Base-by-base conservation (phyloP, 2,888 invertebrate genomes). In the Cheilosia soror region DNA sequence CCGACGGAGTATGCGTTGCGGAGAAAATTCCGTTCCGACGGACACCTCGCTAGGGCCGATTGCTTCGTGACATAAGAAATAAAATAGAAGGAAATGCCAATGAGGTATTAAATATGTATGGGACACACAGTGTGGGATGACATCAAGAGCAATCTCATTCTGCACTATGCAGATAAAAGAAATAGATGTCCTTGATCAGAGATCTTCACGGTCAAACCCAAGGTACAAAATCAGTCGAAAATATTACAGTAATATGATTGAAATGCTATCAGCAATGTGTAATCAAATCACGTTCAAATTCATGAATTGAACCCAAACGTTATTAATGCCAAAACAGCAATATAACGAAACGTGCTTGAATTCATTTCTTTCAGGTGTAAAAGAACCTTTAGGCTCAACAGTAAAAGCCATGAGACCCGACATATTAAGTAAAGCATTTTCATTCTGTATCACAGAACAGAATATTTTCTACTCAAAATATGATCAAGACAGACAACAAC, bases 251-350 rank as follows among this genome's bases (percentile, higher is more conserved):
- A 29, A 68, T 27, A 55, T 75, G 9, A 49, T 75, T 2, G 77
- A 87, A 73, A 62, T 87, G 13, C 53, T 81, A 42, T 72, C 78
- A 2, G 63, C 71, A 44, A 53, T 79, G n/a, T 63, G 44, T 25
- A 79, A 72, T n/a, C 63, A 79, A 79, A 72, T n/a, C 63, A 79
- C 31, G 11, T 83, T 27, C 69, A 81, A 62, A 71, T 83, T 31
- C 55, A 68, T n/a, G 68, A 68, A 37, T 25, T 20, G 13, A 27
- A 68, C 31, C 53, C 11, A 15, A 68, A 55, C 11, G 40, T 68
- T 13, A 13, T 27, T 42, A 37, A 13, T n/a, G 27, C 60, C 25
- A 57, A 44, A 44, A 42, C 42, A 42, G 42, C 42, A 13, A 13
- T 42, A 42, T 42, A 42, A 42, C n/a, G 4, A 85, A 68, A 20